Evolutionary conservation across 2,797 vertebrate genomes (phyloP).

Genomic region (Mormyrops attenuatus): DNA sequence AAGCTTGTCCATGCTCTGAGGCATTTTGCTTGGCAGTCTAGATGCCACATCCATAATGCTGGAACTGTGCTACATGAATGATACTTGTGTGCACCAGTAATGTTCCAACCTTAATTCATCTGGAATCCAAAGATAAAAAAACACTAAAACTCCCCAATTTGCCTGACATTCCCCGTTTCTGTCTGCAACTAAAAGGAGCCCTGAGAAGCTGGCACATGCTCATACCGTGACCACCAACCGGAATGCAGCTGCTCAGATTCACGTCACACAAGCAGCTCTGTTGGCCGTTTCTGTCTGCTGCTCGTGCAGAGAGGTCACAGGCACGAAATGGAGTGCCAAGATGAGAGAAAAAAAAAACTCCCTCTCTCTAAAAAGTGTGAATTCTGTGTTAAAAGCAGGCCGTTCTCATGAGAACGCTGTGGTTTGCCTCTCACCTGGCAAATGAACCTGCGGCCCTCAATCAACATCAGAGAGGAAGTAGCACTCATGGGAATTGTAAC

Average conservation of each 20-base stretch:
- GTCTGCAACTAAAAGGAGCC: background rate
- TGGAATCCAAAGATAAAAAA: background rate
- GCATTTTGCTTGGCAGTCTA: background rate
- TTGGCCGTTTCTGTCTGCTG: background rate
- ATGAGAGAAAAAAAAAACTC: background rate
- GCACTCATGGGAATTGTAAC: background rate
- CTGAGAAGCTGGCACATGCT: background rate
- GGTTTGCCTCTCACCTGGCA: slow-evolving; percentile 37
- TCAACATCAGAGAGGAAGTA: slow-evolving; percentile 33
- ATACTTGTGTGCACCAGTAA: background rate
- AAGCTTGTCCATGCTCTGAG: background rate
- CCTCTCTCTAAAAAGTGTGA: background rate
- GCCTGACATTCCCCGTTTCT: background rate
- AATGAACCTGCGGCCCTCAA: slow-evolving; percentile 2
- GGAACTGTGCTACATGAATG: background rate
- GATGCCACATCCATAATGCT: background rate
- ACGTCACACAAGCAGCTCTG: background rate
- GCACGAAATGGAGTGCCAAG: background rate
- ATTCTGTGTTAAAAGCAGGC: slow-evolving; percentile 13
- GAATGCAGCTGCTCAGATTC: background rate
- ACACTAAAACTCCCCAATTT: background rate
- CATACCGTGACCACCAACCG: background rate
- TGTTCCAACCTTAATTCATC: background rate
- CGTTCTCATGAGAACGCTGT: background rate
- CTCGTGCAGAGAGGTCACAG: background rate